Evolutionary conservation across 1,140 invertebrate species (phyloP).

Genomic region (Aporrectodea caliginosa): DNA sequence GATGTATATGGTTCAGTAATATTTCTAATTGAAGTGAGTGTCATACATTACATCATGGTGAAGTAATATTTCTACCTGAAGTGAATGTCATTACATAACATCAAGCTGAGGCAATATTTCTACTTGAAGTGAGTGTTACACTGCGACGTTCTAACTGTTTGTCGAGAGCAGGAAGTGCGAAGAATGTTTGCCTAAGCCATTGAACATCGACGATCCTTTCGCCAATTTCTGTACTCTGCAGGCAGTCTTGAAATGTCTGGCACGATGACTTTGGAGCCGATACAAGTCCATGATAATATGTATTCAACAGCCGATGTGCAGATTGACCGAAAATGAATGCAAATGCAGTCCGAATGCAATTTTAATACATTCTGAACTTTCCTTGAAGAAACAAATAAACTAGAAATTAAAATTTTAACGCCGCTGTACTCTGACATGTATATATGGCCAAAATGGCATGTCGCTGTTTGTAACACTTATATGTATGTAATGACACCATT

Average conservation of each 20-base stretch:
- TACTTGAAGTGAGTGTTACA: not conserved
- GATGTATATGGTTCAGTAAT: constrained; percentile 98
- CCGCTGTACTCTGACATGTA: not conserved
- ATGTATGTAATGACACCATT: no score
- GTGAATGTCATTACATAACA: no score
- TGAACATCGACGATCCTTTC: constrained; percentile 99
- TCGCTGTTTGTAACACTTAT: no score
- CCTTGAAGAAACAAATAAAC: not conserved
- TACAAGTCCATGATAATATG: constrained; percentile 99
- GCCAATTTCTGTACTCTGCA: constrained; percentile 99
- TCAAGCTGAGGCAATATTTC: constrained; percentile 28
- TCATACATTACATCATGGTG: not conserved
- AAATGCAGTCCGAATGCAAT: not conserved
- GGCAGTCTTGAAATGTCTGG: constrained; percentile 99
- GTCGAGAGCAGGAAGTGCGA: constrained; percentile 93
- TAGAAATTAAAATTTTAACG: not conserved
- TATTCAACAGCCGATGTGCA: constrained; percentile 66
- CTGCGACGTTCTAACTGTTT: constrained; percentile 70
- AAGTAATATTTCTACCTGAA: no score
- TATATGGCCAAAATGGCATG: no score
- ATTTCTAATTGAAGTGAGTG: not conserved
- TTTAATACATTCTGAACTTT: no score
- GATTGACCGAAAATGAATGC: not conserved
- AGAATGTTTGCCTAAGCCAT: constrained; percentile 91
- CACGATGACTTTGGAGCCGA: constrained; percentile 99